A percentile compares a stretch with the other conserved stretches of the same genome.
Evolutionary conservation across 2,888 invertebrate genomes (phyloP).

Genomic region (Theretra japonica): DNA sequence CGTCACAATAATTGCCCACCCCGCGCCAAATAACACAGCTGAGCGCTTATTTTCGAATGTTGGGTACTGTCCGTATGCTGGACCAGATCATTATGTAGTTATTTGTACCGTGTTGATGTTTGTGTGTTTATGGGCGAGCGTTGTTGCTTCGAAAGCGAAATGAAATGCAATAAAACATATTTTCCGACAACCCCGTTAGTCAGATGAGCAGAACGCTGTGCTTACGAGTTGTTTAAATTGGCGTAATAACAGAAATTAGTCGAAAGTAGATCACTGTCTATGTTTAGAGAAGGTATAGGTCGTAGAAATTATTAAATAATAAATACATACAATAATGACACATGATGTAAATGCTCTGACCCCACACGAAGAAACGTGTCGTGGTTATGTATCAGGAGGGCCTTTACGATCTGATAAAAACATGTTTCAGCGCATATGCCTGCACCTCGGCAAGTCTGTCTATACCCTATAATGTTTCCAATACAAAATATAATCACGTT

Average conservation of each 20-base stretch:
- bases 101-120: conserved; percentile 12
- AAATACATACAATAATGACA: too few relatives aligned
- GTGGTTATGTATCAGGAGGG: too few relatives aligned
- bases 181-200: neutral
- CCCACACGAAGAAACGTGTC: too few relatives aligned
- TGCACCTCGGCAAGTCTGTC: too few relatives aligned
- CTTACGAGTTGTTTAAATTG: neutral
- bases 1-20: conserved; percentile 54
- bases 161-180: neutral
- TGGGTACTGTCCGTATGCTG: neutral
- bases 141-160: neutral
- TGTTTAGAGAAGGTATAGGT: neutral
- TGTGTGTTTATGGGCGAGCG: neutral
- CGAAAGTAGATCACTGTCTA: neutral
- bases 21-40: conserved; percentile 49
- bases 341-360: too few relatives aligned
- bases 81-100: neutral
- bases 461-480: too few relatives aligned
- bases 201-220: neutral
- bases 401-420: too few relatives aligned
- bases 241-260: neutral
- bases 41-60: conserved; percentile 47
- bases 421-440: too few relatives aligned
- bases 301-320: neutral
- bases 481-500: too few relatives aligned